Percentiles rank a stretch among this genome's conserved stretches.
phyloP scores from a whole-genome alignment of 2,113 vertebrate genomes.

The Chaenogobius annularis region DNA sequence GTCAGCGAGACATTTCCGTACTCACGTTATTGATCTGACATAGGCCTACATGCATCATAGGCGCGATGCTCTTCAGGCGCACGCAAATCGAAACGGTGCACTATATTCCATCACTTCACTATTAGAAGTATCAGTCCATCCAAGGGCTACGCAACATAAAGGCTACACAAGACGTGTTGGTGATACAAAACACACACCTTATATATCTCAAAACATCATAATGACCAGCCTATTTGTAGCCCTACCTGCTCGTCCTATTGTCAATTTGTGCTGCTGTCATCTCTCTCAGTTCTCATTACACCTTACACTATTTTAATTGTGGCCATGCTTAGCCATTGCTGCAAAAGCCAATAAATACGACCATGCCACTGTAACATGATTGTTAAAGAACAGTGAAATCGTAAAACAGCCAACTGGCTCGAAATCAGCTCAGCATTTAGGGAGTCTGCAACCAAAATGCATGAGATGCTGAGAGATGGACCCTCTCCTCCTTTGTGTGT shows the following conservation, averaged over 20 bases:
- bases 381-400: constrained; percentile 13
- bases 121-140: constrained; percentile 23
- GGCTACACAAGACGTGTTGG: not conserved
- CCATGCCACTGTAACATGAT: not conserved
- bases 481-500: not conserved
- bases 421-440: constrained; percentile 17
- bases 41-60: constrained; percentile 47
- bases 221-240: constrained; percentile 22
- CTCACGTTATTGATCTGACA: constrained; percentile 60
- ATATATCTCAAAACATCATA: not conserved
- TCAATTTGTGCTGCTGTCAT: constrained; percentile 35
- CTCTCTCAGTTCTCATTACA: constrained; percentile 36
- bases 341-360: not conserved
- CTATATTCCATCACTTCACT: not conserved
- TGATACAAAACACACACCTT: no score
- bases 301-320: constrained; percentile 16
- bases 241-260: constrained; percentile 58
- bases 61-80: constrained; percentile 23
- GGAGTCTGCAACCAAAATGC: constrained; percentile 38
- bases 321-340: constrained; percentile 5
- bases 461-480: constrained; percentile 43
- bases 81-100: constrained; percentile 13
- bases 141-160: constrained; percentile 12
- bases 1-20: constrained; percentile 39
- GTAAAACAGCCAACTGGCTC: constrained; percentile 14